phyloP scores from a whole-genome alignment of 2,888 invertebrate genomes.

The Smittia aterrima region DNA sequence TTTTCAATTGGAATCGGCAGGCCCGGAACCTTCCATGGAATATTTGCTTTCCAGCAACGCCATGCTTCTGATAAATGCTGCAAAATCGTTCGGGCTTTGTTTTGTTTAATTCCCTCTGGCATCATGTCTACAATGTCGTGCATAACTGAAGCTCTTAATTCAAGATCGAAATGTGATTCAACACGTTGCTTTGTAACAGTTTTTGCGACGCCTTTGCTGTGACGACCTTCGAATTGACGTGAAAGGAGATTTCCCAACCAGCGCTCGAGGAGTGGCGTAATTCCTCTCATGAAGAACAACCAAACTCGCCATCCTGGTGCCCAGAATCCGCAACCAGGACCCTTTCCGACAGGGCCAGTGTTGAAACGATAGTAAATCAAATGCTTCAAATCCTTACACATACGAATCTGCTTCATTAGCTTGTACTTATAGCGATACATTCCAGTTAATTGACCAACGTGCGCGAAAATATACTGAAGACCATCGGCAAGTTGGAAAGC shows the following conservation, averaged over 20 bases:
- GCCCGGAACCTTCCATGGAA: constrained; percentile 99
- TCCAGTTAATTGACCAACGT: constrained; percentile 98
- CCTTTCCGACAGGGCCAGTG: constrained; percentile 97
- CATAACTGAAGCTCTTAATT: constrained; percentile 94
- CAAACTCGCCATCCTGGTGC: constrained; percentile 99
- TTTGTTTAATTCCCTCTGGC: constrained; percentile 99
- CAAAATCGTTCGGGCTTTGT: constrained; percentile 97
- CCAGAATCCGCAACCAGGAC: constrained; percentile 98
- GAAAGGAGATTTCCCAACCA: constrained; percentile 99
- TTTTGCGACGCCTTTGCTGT: constrained; percentile 99
- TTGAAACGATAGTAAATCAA: constrained; percentile 98
- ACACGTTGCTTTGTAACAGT: constrained; percentile 99
- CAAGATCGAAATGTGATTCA: constrained; percentile 98
- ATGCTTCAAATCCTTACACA: constrained; percentile 99
- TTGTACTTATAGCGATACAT: constrained; percentile 99
- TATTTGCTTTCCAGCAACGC: constrained; percentile 99
- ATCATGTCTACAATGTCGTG: constrained; percentile 99
- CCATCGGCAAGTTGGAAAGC: constrained; percentile 98
- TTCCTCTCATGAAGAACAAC: constrained; percentile 99
- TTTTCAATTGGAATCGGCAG: constrained; percentile 99
- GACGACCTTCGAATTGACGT: constrained; percentile 97
- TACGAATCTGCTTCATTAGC: constrained; percentile 96
- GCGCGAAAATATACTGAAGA: constrained; percentile 97
- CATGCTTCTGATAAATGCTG: constrained; percentile 99
- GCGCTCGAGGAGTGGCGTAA: constrained; percentile 94